Percentiles rank a stretch among this genome's conserved stretches.
phyloP scores from a whole-genome alignment of 1,140 invertebrate genomes.

The Neuroterus valhalla region DNA sequence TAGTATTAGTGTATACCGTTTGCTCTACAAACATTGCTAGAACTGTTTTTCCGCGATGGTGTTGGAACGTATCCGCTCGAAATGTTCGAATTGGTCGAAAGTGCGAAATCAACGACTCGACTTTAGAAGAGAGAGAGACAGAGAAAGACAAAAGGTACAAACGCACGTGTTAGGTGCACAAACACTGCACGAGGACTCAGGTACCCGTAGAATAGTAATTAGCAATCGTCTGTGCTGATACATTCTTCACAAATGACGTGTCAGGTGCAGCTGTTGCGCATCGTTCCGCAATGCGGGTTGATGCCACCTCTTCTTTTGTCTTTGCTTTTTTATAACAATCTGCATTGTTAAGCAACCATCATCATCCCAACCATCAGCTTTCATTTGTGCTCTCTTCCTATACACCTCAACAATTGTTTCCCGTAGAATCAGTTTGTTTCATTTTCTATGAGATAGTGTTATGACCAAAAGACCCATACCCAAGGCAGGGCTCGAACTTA shows the following conservation, averaged over 20 bases:
- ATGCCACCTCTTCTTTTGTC: slow-evolving; percentile 41
- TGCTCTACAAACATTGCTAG: not conserved
- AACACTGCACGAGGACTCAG: slow-evolving; percentile 49
- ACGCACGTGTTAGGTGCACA: slow-evolving; percentile 41
- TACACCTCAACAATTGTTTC: not conserved
- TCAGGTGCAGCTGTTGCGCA: slow-evolving; percentile 71
- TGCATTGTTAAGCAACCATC: slow-evolving; percentile 27
- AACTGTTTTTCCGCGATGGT: slow-evolving; percentile 38
- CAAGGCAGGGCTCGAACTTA: too few relatives aligned
- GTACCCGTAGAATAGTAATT: slow-evolving; percentile 70
- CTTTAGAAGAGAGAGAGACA: slow-evolving; percentile 52
- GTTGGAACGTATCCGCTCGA: slow-evolving; percentile 49
- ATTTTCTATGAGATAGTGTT: too few relatives aligned
- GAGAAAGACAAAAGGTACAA: too few relatives aligned
- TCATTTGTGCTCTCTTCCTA: slow-evolving; percentile 25
- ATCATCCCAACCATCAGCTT: slow-evolving; percentile 18
- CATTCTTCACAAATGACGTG: slow-evolving; percentile 71
- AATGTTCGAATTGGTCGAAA: slow-evolving; percentile 44
- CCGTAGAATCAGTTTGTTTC: too few relatives aligned
- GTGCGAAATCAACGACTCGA: slow-evolving; percentile 53
- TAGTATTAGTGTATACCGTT: not conserved
- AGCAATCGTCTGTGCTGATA: slow-evolving; percentile 65
- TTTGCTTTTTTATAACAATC: slow-evolving; percentile 34
- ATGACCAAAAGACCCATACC: too few relatives aligned
- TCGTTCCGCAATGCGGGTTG: slow-evolving; percentile 71